Conservation (phyloP, 2,888 invertebrate genomes). For the Mayetiola destructor region DNA sequence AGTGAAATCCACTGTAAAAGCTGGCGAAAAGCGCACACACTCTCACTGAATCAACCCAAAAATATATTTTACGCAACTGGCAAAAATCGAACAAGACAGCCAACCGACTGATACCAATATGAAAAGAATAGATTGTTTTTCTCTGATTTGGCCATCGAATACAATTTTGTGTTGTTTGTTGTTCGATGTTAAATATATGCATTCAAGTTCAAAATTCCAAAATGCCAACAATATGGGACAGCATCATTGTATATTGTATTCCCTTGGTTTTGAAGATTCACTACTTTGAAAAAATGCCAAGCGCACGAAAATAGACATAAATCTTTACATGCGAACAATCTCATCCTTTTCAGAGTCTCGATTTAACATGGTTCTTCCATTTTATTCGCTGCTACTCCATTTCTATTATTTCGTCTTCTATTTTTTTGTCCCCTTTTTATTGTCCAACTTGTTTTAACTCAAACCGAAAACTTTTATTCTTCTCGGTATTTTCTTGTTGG, state of each 20-base stretch:
- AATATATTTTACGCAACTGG: not conserved
- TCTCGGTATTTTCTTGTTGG: too few relatives aligned
- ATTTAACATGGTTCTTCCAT: not conserved
- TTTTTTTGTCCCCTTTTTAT: not conserved
- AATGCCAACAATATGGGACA: too few relatives aligned
- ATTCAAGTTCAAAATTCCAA: not conserved
- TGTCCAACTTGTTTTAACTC: not conserved
- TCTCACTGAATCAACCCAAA: not conserved
- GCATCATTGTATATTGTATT: too few relatives aligned
- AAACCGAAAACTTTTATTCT: not conserved
- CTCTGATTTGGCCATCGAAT: not conserved
- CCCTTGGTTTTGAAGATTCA: not conserved
- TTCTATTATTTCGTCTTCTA: not conserved
- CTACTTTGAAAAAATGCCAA: constrained; percentile 4
- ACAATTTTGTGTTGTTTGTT: not conserved
- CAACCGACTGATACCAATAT: constrained; percentile 7
- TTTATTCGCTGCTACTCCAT: not conserved
- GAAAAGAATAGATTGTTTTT: not conserved
- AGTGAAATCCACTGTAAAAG: constrained; percentile 6
- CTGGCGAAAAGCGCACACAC: not conserved
- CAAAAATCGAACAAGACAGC: constrained; percentile 7
- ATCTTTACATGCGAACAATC: constrained; percentile 9
- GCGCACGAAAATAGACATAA: constrained; percentile 8
- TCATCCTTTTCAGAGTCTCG: constrained; percentile 1
- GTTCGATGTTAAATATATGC: too few relatives aligned